These are phyloP conservation scores for Pipistrellus nathusii DNA, from an alignment of 2,797 vertebrate species.

Conservation along the genomic window DNA sequence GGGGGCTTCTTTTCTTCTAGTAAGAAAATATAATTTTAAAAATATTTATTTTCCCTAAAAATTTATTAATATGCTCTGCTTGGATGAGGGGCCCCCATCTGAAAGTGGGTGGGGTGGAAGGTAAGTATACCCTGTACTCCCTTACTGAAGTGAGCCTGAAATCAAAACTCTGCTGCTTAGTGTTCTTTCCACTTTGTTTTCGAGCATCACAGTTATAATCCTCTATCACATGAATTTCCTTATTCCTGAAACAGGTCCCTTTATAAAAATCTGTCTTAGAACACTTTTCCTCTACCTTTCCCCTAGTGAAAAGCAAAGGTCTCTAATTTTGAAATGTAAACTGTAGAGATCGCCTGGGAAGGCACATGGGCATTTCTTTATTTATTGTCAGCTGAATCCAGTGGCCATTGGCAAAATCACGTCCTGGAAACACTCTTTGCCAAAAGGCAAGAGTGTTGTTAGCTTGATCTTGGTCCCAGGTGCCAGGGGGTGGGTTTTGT, in stretches of 20 bases:
- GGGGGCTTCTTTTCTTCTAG: neutral
- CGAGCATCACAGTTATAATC: neutral
- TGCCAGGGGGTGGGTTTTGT: too few species aligned
- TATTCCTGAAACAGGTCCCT: neutral
- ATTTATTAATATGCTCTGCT: neutral
- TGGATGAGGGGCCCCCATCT: neutral
- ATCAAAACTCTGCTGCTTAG: neutral
- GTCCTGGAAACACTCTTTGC: too few species aligned
- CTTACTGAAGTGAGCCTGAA: too few species aligned
- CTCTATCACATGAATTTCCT: neutral
- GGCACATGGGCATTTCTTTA: too few species aligned
- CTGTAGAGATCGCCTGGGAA: too few species aligned
- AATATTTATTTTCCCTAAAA: neutral
- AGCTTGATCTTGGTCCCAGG: too few species aligned
- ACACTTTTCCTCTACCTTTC: neutral
- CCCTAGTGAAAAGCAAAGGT: neutral
- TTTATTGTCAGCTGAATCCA: too few species aligned
- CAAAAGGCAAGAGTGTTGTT: too few species aligned
- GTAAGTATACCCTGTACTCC: neutral
- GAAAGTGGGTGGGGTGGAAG: neutral
- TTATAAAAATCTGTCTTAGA: neutral
- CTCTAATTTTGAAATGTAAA: neutral
- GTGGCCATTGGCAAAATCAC: too few species aligned
- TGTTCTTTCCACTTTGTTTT: neutral
- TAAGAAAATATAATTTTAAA: neutral